A percentile compares a stretch with the other conserved stretches of the same genome.
Evolutionary conservation across 2,888 invertebrate genomes (phyloP).

Genomic region (Patella ulyssiponensis): DNA sequence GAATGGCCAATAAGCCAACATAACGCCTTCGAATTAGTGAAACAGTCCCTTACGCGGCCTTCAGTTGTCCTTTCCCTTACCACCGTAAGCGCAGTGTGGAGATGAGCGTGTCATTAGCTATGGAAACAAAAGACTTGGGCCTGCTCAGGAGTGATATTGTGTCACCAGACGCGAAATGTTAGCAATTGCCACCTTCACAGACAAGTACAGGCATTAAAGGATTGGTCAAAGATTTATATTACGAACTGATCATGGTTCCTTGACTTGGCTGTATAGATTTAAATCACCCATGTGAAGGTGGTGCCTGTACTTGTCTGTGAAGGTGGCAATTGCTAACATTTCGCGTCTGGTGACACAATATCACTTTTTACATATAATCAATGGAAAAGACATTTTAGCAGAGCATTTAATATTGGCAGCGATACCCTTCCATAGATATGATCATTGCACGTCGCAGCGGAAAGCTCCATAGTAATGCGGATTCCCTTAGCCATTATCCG

Average conservation of each 20-base stretch:
- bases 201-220: constrained; percentile 18
- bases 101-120: constrained; percentile 14
- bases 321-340: constrained; percentile 21
- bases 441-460: constrained; percentile 20
- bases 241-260: too few species aligned
- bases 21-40: not conserved
- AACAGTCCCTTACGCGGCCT: not conserved
- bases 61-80: constrained; percentile 15
- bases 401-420: too few species aligned
- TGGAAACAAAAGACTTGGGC: constrained; percentile 14
- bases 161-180: constrained; percentile 23
- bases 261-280: too few species aligned
- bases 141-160: constrained; percentile 21
- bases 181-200: constrained; percentile 22
- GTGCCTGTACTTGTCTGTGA: constrained; percentile 19
- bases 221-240: too few species aligned
- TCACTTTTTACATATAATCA: too few species aligned
- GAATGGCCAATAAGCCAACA: constrained; percentile 1
- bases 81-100: constrained; percentile 18
- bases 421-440: too few species aligned
- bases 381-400: too few species aligned
- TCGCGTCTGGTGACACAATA: constrained; percentile 27
- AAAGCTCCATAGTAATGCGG: constrained; percentile 25
- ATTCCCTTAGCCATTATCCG: constrained; percentile 17
- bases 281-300: too few species aligned